phyloP scores from a whole-genome alignment of 30 jellyfish, hydroid and myxozoan species.

The Hydractinia echinata region DNA sequence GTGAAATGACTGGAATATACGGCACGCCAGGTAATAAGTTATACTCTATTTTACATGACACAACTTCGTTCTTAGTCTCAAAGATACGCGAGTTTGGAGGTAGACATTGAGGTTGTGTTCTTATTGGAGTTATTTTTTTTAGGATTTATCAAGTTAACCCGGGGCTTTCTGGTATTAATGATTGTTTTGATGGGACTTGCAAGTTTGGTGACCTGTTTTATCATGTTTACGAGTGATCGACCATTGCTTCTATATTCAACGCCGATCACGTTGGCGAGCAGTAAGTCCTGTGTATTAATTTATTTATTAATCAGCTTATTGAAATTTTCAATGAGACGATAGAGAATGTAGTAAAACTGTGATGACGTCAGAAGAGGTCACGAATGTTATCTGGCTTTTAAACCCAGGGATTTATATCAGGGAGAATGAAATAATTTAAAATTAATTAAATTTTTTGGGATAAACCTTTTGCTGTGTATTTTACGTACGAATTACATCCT shows the following conservation, averaged over 20 bases:
- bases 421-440: too few species aligned
- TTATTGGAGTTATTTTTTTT: too few species aligned
- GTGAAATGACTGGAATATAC: background rate
- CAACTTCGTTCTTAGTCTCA: too few species aligned
- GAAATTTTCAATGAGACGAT: background rate
- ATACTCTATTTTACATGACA: background rate
- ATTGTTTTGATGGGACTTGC: conserved; percentile 14
- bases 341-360: too few species aligned
- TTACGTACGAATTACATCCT: too few species aligned
- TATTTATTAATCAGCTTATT: background rate
- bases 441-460: too few species aligned
- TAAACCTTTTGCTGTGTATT: too few species aligned
- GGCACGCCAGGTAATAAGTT: background rate
- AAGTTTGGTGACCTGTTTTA: background rate
- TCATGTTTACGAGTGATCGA: conserved; percentile 8
- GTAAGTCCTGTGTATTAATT: background rate
- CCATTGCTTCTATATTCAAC: background rate
- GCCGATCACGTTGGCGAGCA: background rate
- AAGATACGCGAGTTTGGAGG: too few species aligned
- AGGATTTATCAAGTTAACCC: conserved; percentile 20
- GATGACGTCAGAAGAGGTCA: too few species aligned
- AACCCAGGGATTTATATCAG: too few species aligned
- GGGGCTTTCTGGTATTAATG: conserved; percentile 9
- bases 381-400: too few species aligned
- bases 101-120: too few species aligned